phyloP scores from a whole-genome alignment of 1,140 invertebrate genomes.

The Leptonema lineaticorne region DNA sequence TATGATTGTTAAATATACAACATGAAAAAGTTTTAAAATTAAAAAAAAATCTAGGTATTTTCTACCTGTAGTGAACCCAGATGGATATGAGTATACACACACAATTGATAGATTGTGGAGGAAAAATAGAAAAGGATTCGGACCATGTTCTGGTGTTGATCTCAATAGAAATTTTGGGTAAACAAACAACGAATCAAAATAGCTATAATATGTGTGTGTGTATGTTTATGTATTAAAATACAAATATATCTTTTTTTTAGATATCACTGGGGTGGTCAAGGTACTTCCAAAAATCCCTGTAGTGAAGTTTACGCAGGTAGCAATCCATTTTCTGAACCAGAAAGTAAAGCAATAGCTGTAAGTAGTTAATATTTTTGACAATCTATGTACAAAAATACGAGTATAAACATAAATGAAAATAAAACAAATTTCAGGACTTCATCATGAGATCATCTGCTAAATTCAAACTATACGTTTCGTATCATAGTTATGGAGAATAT shows the following conservation, averaged over 20 bases:
- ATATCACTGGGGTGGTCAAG: constrained; percentile 77
- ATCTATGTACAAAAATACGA: not conserved
- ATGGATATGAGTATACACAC: constrained; percentile 85
- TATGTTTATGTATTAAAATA: not conserved
- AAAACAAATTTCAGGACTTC: constrained; percentile 53
- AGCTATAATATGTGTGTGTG: too few relatives aligned
- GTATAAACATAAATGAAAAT: not conserved
- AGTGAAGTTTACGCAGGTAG: constrained; percentile 88
- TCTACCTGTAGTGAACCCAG: constrained; percentile 79
- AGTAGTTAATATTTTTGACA: constrained; percentile 49
- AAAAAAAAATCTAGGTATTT: constrained; percentile 59
- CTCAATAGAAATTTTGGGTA: constrained; percentile 79
- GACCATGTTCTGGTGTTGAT: constrained; percentile 72
- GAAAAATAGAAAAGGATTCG: constrained; percentile 69
- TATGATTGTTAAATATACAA: not conserved
- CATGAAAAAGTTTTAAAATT: not conserved
- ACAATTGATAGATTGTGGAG: constrained; percentile 76
- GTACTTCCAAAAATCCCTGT: constrained; percentile 86
- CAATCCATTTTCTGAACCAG: constrained; percentile 87
- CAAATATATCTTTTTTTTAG: constrained; percentile 44
- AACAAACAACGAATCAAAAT: constrained; percentile 17
- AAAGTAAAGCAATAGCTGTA: constrained; percentile 74
- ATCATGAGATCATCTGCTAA: constrained; percentile 55
- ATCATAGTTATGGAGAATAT: constrained; percentile 90
- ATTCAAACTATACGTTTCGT: constrained; percentile 75